These are phyloP conservation scores for Poecilus cupreus DNA, from an alignment of 2,888 invertebrate species.

Conservation along the genomic window DNA sequence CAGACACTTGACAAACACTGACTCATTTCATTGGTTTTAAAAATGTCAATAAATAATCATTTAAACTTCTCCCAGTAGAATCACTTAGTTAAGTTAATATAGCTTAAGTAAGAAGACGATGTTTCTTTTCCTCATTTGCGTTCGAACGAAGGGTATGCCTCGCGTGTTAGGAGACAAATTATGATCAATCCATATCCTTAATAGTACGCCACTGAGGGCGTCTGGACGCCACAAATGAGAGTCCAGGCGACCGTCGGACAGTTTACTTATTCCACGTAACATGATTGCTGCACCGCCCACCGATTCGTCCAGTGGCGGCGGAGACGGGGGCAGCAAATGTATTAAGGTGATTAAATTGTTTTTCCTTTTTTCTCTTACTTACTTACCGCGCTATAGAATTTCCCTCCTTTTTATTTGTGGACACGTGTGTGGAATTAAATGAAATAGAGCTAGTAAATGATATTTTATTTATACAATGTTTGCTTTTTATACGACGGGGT, in stretches of 20 bases:
- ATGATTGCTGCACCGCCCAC: constrained; percentile 41
- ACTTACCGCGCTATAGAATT: background rate
- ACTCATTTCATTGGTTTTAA: too few relatives aligned
- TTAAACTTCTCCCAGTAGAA: too few relatives aligned
- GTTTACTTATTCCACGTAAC: constrained; percentile 42
- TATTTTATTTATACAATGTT: too few relatives aligned
- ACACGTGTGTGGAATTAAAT: background rate
- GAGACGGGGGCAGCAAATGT: background rate
- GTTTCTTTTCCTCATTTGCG: constrained; percentile 13
- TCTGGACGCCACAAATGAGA: constrained; percentile 35
- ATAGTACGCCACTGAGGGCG: constrained; percentile 15
- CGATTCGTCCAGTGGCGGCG: background rate
- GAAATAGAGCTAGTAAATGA: background rate
- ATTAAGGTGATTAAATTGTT: constrained; percentile 43
- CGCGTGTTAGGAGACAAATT: background rate
- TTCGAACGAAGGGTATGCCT: background rate
- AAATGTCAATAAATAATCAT: too few relatives aligned
- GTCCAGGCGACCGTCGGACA: constrained; percentile 35
- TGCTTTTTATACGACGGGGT: too few relatives aligned
- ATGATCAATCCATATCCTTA: background rate
- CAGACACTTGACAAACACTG: too few relatives aligned
- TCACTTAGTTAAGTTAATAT: too few relatives aligned
- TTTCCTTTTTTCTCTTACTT: background rate
- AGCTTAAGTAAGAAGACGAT: background rate
- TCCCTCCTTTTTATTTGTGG: background rate